Evolutionary conservation across 2,888 invertebrate genomes (phyloP), one percentile per base, ranked within the genome.

Genomic region (Selenia dentaria): DNA sequence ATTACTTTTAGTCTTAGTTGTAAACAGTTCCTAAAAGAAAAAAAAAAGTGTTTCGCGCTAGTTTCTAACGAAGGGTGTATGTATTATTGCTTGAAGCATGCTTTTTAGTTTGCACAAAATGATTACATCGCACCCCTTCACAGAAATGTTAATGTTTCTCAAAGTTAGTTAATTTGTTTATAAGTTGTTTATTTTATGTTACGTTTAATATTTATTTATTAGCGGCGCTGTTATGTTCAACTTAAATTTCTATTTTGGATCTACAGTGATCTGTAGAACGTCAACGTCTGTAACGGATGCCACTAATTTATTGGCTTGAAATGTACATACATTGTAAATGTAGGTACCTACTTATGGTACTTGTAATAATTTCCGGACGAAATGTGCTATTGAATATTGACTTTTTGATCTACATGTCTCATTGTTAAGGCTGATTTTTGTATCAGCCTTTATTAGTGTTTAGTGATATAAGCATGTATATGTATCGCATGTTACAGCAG

Each of bases 21-120:
- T 51, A 66, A 74, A 75, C 67, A 82, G 83, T 83, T 83, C 83
- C 83, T 83, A 83, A 65, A 61, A 43, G 49, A 48, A 66, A 53
- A 48, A 67, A 70, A 71, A 71, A 71, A 67, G 63, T 42, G 35
- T 55, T 53, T 46, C 52, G 49, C 49, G 49, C 53, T 53, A 52
- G 31, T 51, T 54, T 54, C 11, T 42, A 39, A 61, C 52, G 59
- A 59, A 61, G 62, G 67, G 68, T 61, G 65, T 54, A 51, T 46
- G 54, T 50, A 44, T n/a, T n/a, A n/a, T n/a, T 57, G 69, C 69
- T 73, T 67, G 35, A 57, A 64, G 67, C 67, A 59, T 65, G 67
- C 65, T 70, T 70, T 62, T 36, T 22, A 24, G 36, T 43, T 34
- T 53, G 57, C 57, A 60, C 57, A 56, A 59, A 22, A 51, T 36